Evolutionary conservation across 2,797 vertebrate species (phyloP).

Genomic region (Perodicticus potto): DNA sequence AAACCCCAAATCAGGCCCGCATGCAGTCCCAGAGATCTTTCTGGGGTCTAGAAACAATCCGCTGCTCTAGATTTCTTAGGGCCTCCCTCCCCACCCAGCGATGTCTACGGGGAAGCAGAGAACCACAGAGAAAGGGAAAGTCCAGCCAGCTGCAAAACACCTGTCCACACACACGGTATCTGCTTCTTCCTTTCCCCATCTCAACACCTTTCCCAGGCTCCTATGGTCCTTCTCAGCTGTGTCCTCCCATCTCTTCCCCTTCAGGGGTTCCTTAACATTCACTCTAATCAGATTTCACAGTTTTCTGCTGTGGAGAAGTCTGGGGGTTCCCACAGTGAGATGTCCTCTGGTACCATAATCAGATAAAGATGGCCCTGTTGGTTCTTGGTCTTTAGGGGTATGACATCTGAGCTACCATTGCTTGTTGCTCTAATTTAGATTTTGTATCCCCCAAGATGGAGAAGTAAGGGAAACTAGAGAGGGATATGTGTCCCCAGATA

Average conservation of each 20-base stretch:
- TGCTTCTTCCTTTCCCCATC: not conserved
- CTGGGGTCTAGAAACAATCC: not conserved
- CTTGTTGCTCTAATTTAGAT: not conserved
- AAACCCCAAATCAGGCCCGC: not conserved
- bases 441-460: not conserved
- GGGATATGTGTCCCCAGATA: not conserved
- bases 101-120: not conserved
- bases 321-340: not conserved
- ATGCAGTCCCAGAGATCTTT: not conserved
- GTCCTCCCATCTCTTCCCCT: not conserved
- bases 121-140: not conserved
- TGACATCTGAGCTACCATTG: not conserved
- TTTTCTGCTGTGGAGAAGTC: too few relatives aligned
- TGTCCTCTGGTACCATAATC: not conserved
- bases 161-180: fast-evolving
- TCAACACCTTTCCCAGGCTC: not conserved
- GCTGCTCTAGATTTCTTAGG: not conserved
- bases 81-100: not conserved
- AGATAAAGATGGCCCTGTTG: not conserved
- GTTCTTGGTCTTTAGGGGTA: not conserved
- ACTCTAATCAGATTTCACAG: not conserved
- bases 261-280: not conserved
- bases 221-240: not conserved
- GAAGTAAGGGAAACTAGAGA: not conserved
- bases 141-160: not conserved